These are phyloP conservation scores for Patella ulyssiponensis DNA, from an alignment of 2,888 invertebrate species.

Conservation along the genomic window DNA sequence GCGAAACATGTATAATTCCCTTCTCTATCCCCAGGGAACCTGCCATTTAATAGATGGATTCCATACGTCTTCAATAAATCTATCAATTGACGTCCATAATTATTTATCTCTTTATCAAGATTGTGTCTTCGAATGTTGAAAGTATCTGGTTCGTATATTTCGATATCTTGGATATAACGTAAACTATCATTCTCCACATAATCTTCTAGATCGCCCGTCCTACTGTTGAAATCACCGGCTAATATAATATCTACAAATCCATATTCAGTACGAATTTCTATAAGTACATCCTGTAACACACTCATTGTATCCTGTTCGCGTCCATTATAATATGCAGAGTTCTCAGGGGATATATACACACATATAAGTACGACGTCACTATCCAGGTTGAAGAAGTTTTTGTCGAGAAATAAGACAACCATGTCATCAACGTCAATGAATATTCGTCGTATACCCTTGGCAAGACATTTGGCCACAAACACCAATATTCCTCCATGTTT, in stretches of 20 bases:
- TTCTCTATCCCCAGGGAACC: background rate
- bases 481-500: background rate
- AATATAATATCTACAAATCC: background rate
- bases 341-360: background rate
- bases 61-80: background rate
- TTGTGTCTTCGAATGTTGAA: background rate
- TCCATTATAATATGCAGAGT: background rate
- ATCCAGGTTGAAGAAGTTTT: background rate
- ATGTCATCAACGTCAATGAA: background rate
- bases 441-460: background rate
- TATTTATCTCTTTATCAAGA: background rate
- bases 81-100: slow-evolving; percentile 4
- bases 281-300: background rate
- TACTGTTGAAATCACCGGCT: background rate
- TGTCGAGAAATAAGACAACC: background rate
- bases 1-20: slow-evolving; percentile 1
- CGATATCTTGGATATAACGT: background rate
- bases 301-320: background rate
- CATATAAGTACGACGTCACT: no score
- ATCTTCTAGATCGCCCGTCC: background rate
- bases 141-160: background rate
- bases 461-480: background rate
- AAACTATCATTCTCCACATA: slow-evolving; percentile 2
- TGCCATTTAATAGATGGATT: background rate
- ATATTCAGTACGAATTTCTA: slow-evolving; percentile 1